Conservation (phyloP, 2,888 invertebrate genomes). For the Crematogaster levior region DNA sequence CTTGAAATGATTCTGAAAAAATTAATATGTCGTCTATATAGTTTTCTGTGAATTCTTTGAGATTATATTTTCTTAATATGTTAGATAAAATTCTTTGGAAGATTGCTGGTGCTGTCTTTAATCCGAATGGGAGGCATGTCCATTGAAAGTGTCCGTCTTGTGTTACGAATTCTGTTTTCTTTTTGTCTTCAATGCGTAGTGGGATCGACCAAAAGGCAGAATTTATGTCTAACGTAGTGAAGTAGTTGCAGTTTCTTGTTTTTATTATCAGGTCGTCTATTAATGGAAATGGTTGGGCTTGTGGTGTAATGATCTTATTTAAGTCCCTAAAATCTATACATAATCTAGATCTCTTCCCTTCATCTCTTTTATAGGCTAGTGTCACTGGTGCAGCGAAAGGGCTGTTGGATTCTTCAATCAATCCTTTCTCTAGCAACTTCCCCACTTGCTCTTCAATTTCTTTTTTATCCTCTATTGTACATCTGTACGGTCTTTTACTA, state of each 20-base stretch:
- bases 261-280: neutral
- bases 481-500: conserved; percentile 50
- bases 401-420: neutral
- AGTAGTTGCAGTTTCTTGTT: too few relatives aligned
- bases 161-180: neutral
- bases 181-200: neutral
- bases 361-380: neutral
- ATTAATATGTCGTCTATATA: conserved; percentile 14
- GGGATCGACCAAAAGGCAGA: neutral
- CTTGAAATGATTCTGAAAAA: conserved; percentile 3
- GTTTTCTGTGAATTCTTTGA: conserved; percentile 1
- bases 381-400: neutral
- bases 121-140: conserved; percentile 54
- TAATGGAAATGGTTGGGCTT: neutral
- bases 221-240: neutral
- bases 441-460: neutral
- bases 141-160: too few relatives aligned
- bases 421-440: neutral
- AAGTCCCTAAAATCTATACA: too few relatives aligned
- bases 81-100: neutral
- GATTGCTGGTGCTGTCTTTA: conserved; percentile 54
- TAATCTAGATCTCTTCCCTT: neutral
- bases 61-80: conserved; percentile 28
- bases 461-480: conserved; percentile 27
- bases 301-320: neutral